Evolutionary conservation across 1,140 invertebrate genomes (phyloP).

Genomic region (Megalopta genalis): DNA sequence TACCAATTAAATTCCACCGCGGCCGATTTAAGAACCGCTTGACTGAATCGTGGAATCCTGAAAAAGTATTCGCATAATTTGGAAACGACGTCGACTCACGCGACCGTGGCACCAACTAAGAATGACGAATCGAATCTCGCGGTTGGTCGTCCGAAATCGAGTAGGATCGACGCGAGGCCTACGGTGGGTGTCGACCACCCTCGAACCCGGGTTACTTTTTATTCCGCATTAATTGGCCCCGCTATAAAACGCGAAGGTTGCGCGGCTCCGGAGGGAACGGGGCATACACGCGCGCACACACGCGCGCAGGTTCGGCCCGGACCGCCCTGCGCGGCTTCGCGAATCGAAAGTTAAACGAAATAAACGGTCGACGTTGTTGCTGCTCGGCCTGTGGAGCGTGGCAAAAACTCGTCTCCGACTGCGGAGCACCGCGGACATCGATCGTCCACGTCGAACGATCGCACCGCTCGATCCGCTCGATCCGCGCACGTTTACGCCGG

Average conservation of each 20-base stretch:
- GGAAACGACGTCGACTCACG: too few relatives aligned
- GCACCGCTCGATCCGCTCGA: constrained; percentile 28
- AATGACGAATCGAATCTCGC: too few relatives aligned
- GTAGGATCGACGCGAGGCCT: constrained; percentile 48
- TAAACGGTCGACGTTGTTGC: constrained; percentile 56
- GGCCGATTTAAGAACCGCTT: too few relatives aligned
- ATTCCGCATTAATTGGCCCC: constrained; percentile 70
- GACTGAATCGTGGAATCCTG: too few relatives aligned
- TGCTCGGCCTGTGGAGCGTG: not conserved
- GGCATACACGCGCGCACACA: constrained; percentile 30
- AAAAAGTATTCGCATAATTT: too few relatives aligned
- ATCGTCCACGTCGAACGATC: constrained; percentile 45
- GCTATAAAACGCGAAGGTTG: constrained; percentile 69
- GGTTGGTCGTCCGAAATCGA: not conserved
- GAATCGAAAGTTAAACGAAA: constrained; percentile 58
- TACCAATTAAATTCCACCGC: too few relatives aligned
- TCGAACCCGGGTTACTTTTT: constrained; percentile 70
- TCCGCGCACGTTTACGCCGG: constrained; percentile 10
- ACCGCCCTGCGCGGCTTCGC: constrained; percentile 44
- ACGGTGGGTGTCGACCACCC: constrained; percentile 70
- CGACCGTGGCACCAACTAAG: too few relatives aligned
- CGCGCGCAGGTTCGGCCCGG: constrained; percentile 14
- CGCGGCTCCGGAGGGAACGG: constrained; percentile 29
- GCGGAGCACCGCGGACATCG: constrained; percentile 35
- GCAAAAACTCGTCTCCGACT: constrained; percentile 73